Evolutionary conservation across 1,140 invertebrate species (phyloP).

Genomic region (Neuroterus valhalla): DNA sequence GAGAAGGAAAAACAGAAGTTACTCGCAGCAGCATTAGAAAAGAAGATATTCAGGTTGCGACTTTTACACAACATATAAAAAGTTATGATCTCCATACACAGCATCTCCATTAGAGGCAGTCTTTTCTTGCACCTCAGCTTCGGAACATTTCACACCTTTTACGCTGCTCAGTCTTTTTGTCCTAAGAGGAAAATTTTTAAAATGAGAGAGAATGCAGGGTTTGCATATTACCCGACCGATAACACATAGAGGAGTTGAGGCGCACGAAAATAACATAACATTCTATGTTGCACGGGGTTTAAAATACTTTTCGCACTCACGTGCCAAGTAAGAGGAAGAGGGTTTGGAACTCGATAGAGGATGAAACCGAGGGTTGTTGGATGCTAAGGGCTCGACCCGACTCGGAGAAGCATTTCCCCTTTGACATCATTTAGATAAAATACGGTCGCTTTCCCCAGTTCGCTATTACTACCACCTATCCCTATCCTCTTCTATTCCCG

Average conservation of each 20-base stretch:
- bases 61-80: conserved; percentile 56
- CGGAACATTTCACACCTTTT: conserved; percentile 45
- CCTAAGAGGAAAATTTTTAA: conserved; percentile 41
- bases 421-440: conserved; percentile 73
- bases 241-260: conserved; percentile 35
- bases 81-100: conserved; percentile 63
- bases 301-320: conserved; percentile 30
- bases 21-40: not conserved
- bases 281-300: conserved; percentile 9
- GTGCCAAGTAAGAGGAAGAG: conserved; percentile 13
- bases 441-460: conserved; percentile 57
- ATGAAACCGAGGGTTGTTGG: conserved; percentile 43
- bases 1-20: no score
- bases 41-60: not conserved
- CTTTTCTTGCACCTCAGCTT: conserved; percentile 47
- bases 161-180: conserved; percentile 40
- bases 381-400: conserved; percentile 54
- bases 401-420: conserved; percentile 62
- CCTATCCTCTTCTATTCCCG: conserved; percentile 47
- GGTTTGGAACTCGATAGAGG: conserved; percentile 32
- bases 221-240: conserved; percentile 30
- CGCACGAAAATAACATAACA: not conserved
- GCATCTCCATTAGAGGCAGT: conserved; percentile 65
- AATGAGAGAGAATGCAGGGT: conserved; percentile 20
- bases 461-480: conserved; percentile 48